Conservation (phyloP, 2,797 vertebrate species). For the Lepilemur ruficaudatus region DNA sequence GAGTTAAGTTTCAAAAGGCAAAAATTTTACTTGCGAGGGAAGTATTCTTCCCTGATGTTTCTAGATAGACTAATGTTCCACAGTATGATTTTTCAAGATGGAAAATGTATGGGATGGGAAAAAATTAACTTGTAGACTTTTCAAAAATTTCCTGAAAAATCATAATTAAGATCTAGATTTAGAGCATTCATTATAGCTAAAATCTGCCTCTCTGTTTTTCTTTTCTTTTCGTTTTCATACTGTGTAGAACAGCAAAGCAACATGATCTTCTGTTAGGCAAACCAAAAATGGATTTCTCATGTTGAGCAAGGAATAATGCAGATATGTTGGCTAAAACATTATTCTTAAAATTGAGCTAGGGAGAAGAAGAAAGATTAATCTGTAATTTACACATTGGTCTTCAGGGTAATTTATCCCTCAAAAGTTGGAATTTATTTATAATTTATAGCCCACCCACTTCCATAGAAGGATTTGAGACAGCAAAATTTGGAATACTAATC, state of each 20-base stretch:
- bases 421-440: conserved; percentile 66
- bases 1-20: conserved; percentile 16
- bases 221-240: conserved; percentile 33
- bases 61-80: not conserved
- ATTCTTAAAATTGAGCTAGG: conserved; percentile 18
- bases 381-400: conserved; percentile 65
- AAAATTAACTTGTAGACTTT: not conserved
- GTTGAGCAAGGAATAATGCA: conserved; percentile 26
- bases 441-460: conserved; percentile 61
- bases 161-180: conserved; percentile 26
- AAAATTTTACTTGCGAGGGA: not conserved
- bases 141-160: not conserved
- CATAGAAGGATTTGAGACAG: conserved; percentile 20
- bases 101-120: not conserved
- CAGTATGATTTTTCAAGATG: not conserved
- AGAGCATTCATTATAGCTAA: conserved; percentile 8
- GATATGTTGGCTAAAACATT: conserved; percentile 24
- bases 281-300: conserved; percentile 48
- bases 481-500: conserved; percentile 14
- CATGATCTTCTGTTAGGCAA: conserved; percentile 12
- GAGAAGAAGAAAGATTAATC: conserved; percentile 54
- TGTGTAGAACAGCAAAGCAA: conserved; percentile 33
- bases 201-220: conserved; percentile 20
- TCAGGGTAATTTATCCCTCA: conserved; percentile 58
- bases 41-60: not conserved